Evolutionary conservation across 2,888 invertebrate species (phyloP).

Genomic region (Drosophila lutescens): DNA sequence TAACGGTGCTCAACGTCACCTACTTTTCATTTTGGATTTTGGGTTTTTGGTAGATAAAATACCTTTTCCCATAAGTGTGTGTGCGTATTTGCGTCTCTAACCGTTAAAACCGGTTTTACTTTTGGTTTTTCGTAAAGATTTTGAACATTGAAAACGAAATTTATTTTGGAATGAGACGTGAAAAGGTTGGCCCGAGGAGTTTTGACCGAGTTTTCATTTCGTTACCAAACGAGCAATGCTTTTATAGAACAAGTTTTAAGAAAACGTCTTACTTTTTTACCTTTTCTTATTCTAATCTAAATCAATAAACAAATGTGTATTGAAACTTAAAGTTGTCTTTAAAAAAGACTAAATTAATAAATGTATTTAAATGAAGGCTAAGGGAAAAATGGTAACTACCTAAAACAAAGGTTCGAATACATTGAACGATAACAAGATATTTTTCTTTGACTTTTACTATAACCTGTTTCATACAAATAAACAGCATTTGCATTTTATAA

Average conservation of each 20-base stretch:
- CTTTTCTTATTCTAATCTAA: too few relatives aligned
- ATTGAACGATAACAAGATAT: neutral
- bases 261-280: too few relatives aligned
- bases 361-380: too few relatives aligned
- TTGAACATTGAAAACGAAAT: conserved; percentile 74
- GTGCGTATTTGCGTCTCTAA: conserved; percentile 41
- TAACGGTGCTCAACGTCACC: conserved; percentile 79
- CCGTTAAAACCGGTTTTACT: conserved; percentile 68
- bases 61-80: conserved; percentile 18
- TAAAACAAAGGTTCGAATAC: neutral
- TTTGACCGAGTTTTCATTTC: conserved; percentile 61
- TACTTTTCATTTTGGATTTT: conserved; percentile 64
- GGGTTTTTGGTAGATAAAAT: conserved; percentile 57
- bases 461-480: conserved; percentile 28
- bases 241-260: neutral
- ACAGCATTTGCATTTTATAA: conserved; percentile 53
- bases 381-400: neutral
- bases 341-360: neutral
- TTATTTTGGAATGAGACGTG: conserved; percentile 46
- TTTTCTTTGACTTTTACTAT: neutral
- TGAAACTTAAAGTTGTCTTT: too few relatives aligned
- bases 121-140: conserved; percentile 23
- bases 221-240: neutral
- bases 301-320: too few relatives aligned
- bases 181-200: conserved; percentile 46